A percentile compares a stretch with the other conserved stretches of the same genome.
These are phyloP conservation scores for Anodontia alba DNA, from an alignment of 2,888 invertebrate genomes.

Conservation along the genomic window DNA sequence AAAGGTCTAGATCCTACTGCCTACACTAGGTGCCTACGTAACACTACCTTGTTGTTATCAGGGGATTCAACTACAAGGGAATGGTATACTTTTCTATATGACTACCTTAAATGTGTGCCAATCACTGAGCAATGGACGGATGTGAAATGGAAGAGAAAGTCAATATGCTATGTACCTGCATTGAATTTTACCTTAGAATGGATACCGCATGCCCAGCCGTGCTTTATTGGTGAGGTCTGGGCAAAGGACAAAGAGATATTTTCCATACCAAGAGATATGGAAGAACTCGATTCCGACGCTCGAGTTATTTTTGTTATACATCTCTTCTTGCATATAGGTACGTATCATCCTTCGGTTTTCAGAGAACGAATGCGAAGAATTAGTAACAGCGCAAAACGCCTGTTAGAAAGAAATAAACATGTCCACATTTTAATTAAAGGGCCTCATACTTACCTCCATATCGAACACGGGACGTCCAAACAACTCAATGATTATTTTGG, in stretches of 20 bases:
- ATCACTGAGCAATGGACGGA: background rate
- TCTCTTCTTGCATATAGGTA: background rate
- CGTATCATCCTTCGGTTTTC: background rate
- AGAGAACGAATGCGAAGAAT: background rate
- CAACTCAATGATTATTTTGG: constrained; percentile 11
- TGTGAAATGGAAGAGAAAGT: background rate
- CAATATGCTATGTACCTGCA: background rate
- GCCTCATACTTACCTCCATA: background rate
- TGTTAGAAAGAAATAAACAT: background rate
- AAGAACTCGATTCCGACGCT: background rate
- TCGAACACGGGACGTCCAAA: background rate
- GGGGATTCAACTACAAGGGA: background rate
- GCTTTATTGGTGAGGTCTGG: background rate
- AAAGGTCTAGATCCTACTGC: background rate
- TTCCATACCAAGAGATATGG: background rate
- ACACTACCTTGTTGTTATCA: background rate
- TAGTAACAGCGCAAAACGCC: background rate
- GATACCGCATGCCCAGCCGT: background rate
- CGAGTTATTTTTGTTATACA: background rate
- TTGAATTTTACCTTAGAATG: background rate
- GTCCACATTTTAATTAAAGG: constrained; percentile 5
- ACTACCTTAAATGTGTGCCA: background rate
- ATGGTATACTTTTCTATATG: background rate
- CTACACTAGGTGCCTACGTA: background rate
- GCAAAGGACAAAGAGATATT: background rate